Conservation (phyloP, 2,113 vertebrate genomes). For the Amphilophus citrinellus region DNA sequence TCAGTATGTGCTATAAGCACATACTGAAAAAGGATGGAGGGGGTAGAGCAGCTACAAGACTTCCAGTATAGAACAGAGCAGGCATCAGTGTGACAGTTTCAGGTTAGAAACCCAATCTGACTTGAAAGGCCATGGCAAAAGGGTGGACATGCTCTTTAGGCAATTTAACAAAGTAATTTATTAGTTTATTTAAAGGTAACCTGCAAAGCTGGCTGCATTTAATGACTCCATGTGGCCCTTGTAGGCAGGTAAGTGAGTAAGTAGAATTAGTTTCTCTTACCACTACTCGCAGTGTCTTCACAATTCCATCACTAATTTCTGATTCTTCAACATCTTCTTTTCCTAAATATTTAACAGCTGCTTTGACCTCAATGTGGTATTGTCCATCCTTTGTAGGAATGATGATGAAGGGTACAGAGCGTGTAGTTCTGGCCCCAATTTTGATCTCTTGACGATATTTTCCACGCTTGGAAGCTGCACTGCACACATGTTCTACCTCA, state of each 20-base stretch:
- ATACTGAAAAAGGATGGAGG: not conserved
- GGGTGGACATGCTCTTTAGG: not conserved
- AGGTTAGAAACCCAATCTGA: not conserved
- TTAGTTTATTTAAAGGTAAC: no score
- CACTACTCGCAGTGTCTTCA: conserved; percentile 87
- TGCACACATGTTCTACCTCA: conserved; percentile 84
- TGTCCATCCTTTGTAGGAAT: conserved; percentile 84
- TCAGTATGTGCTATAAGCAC: not conserved
- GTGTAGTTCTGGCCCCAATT: conserved; percentile 59
- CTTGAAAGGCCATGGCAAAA: not conserved
- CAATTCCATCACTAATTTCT: conserved; percentile 80
- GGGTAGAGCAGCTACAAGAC: not conserved
- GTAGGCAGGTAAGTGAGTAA: not conserved
- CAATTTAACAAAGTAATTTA: not conserved
- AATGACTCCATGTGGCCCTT: not conserved
- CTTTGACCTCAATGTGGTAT: conserved; percentile 85
- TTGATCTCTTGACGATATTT: conserved; percentile 58
- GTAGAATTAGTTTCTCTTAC: conserved; percentile 76
- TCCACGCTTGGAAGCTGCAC: conserved; percentile 80
- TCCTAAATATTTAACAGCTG: conserved; percentile 57
- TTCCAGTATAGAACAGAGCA: no score
- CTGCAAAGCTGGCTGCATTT: no score
- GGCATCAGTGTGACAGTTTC: no score
- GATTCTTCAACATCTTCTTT: not conserved
- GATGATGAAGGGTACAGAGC: conserved; percentile 82